Percentiles rank a stretch among this genome's conserved stretches.
Conservation (phyloP, 2,888 invertebrate genomes). For the Catocala nupta region DNA sequence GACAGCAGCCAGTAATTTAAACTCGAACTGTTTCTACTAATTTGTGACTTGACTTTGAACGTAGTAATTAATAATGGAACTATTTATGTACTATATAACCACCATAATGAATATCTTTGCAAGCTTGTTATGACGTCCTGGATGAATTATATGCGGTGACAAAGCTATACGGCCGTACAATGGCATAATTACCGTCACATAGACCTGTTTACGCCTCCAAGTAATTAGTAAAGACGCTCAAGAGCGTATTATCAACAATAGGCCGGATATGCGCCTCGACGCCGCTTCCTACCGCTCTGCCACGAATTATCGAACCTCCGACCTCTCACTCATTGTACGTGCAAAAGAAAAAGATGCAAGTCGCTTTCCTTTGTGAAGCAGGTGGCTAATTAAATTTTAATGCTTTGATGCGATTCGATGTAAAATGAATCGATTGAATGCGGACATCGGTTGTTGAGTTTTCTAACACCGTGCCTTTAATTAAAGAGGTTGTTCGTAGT, state of each 20-base stretch:
- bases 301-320: conserved; percentile 54
- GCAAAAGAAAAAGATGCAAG: conserved; percentile 48
- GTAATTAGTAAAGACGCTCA: conserved; percentile 70
- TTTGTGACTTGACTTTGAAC: neutral
- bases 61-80: neutral
- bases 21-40: too few species aligned
- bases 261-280: conserved; percentile 77
- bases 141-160: conserved; percentile 42
- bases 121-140: conserved; percentile 7
- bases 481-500: conserved; percentile 57
- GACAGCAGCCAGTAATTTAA: too few species aligned
- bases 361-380: conserved; percentile 54
- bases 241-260: conserved; percentile 67
- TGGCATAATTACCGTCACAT: conserved; percentile 55
- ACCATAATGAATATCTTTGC: conserved; percentile 10
- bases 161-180: conserved; percentile 44
- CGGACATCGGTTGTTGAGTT: conserved; percentile 60
- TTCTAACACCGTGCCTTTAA: conserved; percentile 52
- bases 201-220: conserved; percentile 68
- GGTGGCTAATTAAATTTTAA: conserved; percentile 81
- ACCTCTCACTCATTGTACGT: conserved; percentile 56
- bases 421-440: conserved; percentile 64
- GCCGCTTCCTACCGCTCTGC: conserved; percentile 70
- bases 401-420: conserved; percentile 67
- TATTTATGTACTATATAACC: conserved; percentile 1